Evolutionary conservation across 2,113 vertebrate species (phyloP), one percentile per base, ranked within the genome.

Genomic region (Synodontis membranacea): DNA sequence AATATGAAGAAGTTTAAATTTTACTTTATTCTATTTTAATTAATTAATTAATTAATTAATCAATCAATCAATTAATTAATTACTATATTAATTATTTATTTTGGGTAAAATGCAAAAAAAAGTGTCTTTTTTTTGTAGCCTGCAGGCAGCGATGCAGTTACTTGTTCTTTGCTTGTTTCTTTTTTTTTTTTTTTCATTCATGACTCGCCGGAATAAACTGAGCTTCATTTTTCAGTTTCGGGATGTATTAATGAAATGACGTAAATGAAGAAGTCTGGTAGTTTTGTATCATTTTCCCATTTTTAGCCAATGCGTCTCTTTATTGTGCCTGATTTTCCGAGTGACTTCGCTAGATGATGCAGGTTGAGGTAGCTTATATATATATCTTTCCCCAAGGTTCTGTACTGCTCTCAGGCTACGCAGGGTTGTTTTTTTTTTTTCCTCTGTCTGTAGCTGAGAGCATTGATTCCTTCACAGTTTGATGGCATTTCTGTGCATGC

Each of bases 1-100:
- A 95, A 92, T 96, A 97, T 98, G 98, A 97, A 97, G 97, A 97
- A 97, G 97, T 97, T 98, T 97, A 96, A 96, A 97, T 97, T 97
- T 96, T 94, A 95, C n/a, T n/a, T n/a, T n/a, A n/a, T n/a, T n/a
- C n/a, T n/a, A n/a, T n/a, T n/a, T n/a, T n/a, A n/a, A n/a, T n/a
- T n/a, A n/a, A n/a, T n/a, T n/a, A n/a, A n/a, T n/a, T n/a, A n/a
- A n/a, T n/a, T n/a, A n/a, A n/a, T n/a, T n/a, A n/a, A n/a, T n/a
- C n/a, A n/a, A n/a, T n/a, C n/a, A n/a, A n/a, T n/a, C n/a, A n/a
- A n/a, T n/a, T n/a, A n/a, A n/a, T n/a, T n/a, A n/a, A n/a, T n/a
- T n/a, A n/a, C n/a, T n/a, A n/a, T n/a, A n/a, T n/a, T n/a, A n/a
- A n/a, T n/a, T n/a, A n/a, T n/a, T n/a, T n/a, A n/a, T n/a, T 96